phyloP scores from a whole-genome alignment of 2,888 invertebrate species.

The Drosophila putrida region DNA sequence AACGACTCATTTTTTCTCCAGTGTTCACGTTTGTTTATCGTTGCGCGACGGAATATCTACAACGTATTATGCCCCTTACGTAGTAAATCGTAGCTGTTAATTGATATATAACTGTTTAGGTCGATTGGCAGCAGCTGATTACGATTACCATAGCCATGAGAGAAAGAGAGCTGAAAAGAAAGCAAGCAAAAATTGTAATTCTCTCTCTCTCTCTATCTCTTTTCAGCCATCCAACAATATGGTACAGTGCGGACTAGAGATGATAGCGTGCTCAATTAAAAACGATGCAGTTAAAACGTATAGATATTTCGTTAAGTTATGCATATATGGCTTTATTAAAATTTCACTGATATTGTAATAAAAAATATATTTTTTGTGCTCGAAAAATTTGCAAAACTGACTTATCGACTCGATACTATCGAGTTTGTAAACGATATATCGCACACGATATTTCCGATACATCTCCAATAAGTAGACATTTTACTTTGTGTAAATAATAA shows the following conservation, averaged over 20 bases:
- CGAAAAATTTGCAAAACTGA: background rate
- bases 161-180: slow-evolving; percentile 25
- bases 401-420: background rate
- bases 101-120: slow-evolving; percentile 48
- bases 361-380: background rate
- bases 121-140: slow-evolving; percentile 49
- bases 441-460: background rate
- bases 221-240: slow-evolving; percentile 52
- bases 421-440: slow-evolving; percentile 1
- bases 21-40: slow-evolving; percentile 6
- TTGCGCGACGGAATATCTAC: slow-evolving; percentile 25
- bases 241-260: slow-evolving; percentile 71
- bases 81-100: slow-evolving; percentile 19
- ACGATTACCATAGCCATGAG: slow-evolving; percentile 34
- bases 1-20: slow-evolving; percentile 51
- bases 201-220: slow-evolving; percentile 17
- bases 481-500: background rate
- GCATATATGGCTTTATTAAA: background rate
- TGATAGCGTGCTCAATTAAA: slow-evolving; percentile 26
- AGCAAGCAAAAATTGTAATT: slow-evolving; percentile 14
- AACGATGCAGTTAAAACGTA: background rate
- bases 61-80: slow-evolving; percentile 25
- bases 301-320: background rate
- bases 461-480: background rate
- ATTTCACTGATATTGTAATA: background rate